Conservation (phyloP, 2,888 invertebrate genomes). For the Clusia tigrina region DNA sequence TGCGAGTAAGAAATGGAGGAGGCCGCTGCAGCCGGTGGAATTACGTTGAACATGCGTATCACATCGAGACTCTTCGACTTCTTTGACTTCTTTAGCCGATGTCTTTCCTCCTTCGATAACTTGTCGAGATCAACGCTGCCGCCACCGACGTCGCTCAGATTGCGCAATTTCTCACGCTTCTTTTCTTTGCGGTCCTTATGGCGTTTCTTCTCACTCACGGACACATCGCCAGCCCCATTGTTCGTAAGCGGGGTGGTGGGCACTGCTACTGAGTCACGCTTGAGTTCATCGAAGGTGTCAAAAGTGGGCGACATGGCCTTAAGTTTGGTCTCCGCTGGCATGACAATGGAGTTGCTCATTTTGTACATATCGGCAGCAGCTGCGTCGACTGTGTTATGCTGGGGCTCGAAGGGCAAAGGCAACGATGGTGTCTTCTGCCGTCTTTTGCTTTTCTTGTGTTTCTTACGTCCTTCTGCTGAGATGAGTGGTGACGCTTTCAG, state of each 20-base stretch:
- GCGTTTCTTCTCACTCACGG: slow-evolving; percentile 55
- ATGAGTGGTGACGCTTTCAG: slow-evolving; percentile 51
- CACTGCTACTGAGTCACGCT: slow-evolving; percentile 55
- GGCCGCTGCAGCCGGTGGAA: slow-evolving; percentile 16
- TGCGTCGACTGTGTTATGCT: slow-evolving; percentile 10
- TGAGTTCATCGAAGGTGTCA: slow-evolving; percentile 66
- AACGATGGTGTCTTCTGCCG: slow-evolving; percentile 71
- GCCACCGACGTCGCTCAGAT: slow-evolving; percentile 43
- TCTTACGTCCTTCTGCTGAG: slow-evolving; percentile 72
- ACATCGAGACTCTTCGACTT: slow-evolving; percentile 63
- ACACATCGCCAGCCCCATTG: slow-evolving; percentile 20
- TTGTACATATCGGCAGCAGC: not conserved
- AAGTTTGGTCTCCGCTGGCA: not conserved
- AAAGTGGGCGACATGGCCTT: slow-evolving; percentile 51
- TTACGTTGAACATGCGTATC: slow-evolving; percentile 40
- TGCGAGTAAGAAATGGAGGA: not conserved
- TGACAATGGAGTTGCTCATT: not conserved
- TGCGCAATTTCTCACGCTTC: slow-evolving; percentile 60
- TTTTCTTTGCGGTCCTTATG: slow-evolving; percentile 63
- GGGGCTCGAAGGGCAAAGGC: slow-evolving; percentile 34
- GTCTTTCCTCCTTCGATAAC: slow-evolving; percentile 63
- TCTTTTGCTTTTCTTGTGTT: slow-evolving; percentile 86
- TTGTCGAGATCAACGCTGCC: slow-evolving; percentile 50
- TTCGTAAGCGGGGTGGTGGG: slow-evolving; percentile 10
- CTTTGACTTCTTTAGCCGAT: slow-evolving; percentile 67